Conservation (phyloP, 2,888 invertebrate species). For the Drosophila mimetica region DNA sequence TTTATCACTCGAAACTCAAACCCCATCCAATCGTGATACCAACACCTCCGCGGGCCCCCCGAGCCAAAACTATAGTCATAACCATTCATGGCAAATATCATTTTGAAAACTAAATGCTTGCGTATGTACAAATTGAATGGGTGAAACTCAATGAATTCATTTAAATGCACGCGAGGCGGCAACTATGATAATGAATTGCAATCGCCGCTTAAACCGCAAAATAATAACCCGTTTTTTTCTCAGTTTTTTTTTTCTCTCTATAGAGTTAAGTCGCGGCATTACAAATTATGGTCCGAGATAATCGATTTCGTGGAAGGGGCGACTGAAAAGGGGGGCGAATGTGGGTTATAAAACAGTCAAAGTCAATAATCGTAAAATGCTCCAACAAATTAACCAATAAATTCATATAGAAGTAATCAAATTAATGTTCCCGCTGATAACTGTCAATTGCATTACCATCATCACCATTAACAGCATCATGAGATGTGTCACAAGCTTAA, state of each 20-base stretch:
- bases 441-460: slow-evolving; percentile 55
- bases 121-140: slow-evolving; percentile 74
- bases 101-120: slow-evolving; percentile 65
- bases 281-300: slow-evolving; percentile 71
- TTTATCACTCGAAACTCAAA: slow-evolving; percentile 58
- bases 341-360: slow-evolving; percentile 42
- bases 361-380: slow-evolving; percentile 75
- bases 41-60: slow-evolving; percentile 52
- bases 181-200: slow-evolving; percentile 78
- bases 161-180: slow-evolving; percentile 77
- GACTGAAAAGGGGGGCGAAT: not conserved
- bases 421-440: slow-evolving; percentile 74
- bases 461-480: slow-evolving; percentile 33
- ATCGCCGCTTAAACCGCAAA: slow-evolving; percentile 68
- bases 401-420: slow-evolving; percentile 77
- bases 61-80: slow-evolving; percentile 21
- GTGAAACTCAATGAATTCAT: slow-evolving; percentile 77
- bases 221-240: slow-evolving; percentile 73
- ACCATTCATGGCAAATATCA: slow-evolving; percentile 39
- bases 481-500: slow-evolving; percentile 30
- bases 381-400: slow-evolving; percentile 79
- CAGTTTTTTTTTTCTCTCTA: slow-evolving; percentile 14
- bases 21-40: slow-evolving; percentile 56
- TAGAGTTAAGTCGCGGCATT: slow-evolving; percentile 41
- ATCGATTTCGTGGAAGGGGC: slow-evolving; percentile 42